A percentile compares a stretch with the other conserved stretches of the same genome.
phyloP scores from a whole-genome alignment of 2,888 invertebrate genomes.

The Blomia tropicalis region DNA sequence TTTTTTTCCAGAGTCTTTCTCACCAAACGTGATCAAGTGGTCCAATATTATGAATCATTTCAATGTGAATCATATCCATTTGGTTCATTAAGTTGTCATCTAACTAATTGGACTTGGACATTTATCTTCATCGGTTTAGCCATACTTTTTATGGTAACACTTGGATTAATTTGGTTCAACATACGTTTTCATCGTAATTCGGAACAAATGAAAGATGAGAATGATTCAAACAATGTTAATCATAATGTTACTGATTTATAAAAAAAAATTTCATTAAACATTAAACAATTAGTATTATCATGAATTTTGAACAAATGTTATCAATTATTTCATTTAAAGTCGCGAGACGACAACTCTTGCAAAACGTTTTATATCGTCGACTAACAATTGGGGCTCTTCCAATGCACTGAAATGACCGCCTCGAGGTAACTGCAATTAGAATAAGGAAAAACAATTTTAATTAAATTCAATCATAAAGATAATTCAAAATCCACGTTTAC shows the following conservation, averaged over 20 bases:
- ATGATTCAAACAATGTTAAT: too few species aligned
- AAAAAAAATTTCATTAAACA: neutral
- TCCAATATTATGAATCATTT: constrained; percentile 3
- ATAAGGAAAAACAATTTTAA: too few species aligned
- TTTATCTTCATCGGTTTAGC: neutral
- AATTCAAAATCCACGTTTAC: too few species aligned
- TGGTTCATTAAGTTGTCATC: neutral
- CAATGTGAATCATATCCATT: constrained; percentile 2
- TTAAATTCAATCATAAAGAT: too few species aligned
- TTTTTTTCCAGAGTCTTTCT: neutral
- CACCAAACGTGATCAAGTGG: constrained; percentile 5
- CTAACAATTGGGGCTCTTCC: constrained; percentile 53
- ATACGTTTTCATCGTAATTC: neutral
- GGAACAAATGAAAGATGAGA: too few species aligned
- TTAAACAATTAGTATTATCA: neutral
- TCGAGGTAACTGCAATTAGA: constrained; percentile 43
- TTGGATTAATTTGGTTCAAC: neutral
- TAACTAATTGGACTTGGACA: neutral
- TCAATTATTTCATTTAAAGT: neutral
- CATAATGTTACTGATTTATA: neutral
- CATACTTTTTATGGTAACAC: neutral
- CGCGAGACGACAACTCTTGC: neutral
- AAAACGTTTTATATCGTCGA: neutral
- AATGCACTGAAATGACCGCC: constrained; percentile 78
- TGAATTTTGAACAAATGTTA: neutral